Evolutionary conservation across 1,140 invertebrate species (phyloP).

Genomic region (Pygmarrhopalites habei): DNA sequence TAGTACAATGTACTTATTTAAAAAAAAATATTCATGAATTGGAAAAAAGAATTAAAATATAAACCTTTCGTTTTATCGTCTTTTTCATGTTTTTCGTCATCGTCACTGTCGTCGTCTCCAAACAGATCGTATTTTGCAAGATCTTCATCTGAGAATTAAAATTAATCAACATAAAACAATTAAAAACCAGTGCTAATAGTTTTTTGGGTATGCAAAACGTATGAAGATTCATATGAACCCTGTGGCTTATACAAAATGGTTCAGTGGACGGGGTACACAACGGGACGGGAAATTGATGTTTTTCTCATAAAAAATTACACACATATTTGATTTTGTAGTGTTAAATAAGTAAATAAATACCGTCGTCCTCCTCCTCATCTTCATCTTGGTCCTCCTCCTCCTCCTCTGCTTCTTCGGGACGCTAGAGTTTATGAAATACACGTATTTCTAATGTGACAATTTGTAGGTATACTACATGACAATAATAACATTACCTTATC

Average conservation of each 20-base stretch:
- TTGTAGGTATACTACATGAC: too few relatives aligned
- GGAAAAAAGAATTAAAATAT: too few relatives aligned
- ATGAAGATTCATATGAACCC: background rate
- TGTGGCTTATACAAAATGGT: too few relatives aligned
- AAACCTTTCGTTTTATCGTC: background rate
- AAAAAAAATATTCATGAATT: too few relatives aligned
- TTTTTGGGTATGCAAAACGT: background rate
- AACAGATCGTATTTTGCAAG: conserved; percentile 74
- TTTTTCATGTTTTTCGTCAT: conserved; percentile 39
- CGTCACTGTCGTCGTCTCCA: conserved; percentile 58
- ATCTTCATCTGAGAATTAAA: conserved; percentile 46
- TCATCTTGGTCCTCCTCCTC: conserved; percentile 46
- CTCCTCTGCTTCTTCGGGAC: conserved; percentile 40
- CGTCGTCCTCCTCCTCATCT: conserved; percentile 46
- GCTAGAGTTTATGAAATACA: background rate
- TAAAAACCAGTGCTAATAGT: conserved; percentile 40
- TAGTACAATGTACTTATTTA: too few relatives aligned
- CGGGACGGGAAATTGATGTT: background rate
- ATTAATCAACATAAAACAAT: conserved; percentile 45
- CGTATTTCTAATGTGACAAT: too few relatives aligned
- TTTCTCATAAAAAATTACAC: conserved; percentile 5
- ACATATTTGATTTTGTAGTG: conserved; percentile 22
- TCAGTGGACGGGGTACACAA: too few relatives aligned
- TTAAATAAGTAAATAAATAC: conserved; percentile 40
- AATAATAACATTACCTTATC: conserved; percentile 33